Conservation (phyloP, 2,113 vertebrate genomes). For the Accipiter virgatus region DNA sequence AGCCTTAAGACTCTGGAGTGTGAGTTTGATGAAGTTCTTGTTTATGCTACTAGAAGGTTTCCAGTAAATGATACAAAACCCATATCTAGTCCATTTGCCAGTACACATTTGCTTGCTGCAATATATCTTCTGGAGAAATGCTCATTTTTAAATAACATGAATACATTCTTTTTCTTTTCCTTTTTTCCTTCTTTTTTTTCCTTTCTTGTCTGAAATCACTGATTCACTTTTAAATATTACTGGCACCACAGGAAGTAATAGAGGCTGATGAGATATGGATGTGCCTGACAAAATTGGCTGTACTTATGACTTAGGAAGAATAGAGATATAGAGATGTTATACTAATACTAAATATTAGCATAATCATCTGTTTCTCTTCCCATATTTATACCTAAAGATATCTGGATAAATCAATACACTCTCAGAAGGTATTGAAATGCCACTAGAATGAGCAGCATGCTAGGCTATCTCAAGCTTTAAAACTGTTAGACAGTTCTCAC, state of each 20-base stretch:
- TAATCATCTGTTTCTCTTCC: background rate
- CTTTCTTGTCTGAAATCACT: background rate
- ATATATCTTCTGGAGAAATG: background rate
- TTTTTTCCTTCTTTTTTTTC: background rate
- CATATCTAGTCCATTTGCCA: background rate
- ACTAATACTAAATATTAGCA: background rate
- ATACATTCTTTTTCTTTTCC: background rate
- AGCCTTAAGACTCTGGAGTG: background rate
- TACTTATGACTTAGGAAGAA: background rate
- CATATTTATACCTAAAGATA: background rate
- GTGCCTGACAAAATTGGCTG: background rate
- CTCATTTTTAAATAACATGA: background rate
- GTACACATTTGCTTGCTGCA: background rate
- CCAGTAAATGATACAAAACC: background rate
- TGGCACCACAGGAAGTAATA: background rate
- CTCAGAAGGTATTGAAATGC: background rate
- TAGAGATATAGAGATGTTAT: background rate
- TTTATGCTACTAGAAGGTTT: slow-evolving; percentile 8
- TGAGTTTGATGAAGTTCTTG: slow-evolving; percentile 5
- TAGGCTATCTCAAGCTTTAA: background rate
- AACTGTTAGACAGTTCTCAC: background rate
- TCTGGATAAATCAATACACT: background rate
- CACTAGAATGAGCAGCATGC: background rate
- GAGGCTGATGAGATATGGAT: background rate
- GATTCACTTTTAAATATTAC: background rate